A percentile compares a stretch with the other conserved stretches of the same genome.
These are phyloP conservation scores for Agelastica alni DNA, from an alignment of 2,888 invertebrate species.

Conservation along the genomic window DNA sequence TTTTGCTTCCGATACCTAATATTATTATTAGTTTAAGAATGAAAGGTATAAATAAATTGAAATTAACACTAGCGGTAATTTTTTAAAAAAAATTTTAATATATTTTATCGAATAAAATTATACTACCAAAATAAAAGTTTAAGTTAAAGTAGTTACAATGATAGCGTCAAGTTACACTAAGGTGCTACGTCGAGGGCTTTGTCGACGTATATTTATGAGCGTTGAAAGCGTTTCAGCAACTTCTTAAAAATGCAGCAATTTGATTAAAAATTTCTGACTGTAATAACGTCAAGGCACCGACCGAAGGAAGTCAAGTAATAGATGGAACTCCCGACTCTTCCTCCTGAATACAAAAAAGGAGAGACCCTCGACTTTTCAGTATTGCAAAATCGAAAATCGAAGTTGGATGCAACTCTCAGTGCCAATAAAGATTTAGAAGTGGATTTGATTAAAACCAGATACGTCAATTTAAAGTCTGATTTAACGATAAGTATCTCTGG, in stretches of 20 bases:
- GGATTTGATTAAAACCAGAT: constrained; percentile 50
- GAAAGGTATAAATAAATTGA: no score
- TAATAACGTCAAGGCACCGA: background rate
- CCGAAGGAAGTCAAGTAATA: constrained; percentile 6
- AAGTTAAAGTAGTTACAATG: no score
- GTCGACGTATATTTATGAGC: no score
- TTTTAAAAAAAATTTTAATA: no score
- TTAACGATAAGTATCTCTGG: constrained; percentile 49
- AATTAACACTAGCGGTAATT: no score
- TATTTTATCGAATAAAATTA: no score
- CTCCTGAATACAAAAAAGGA: constrained; percentile 19
- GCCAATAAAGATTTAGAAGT: constrained; percentile 28
- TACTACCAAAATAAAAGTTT: no score
- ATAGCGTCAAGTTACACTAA: no score
- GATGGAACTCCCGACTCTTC: constrained; percentile 9
- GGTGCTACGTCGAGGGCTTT: no score
- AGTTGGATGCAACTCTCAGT: constrained; percentile 9
- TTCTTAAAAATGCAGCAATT: background rate
- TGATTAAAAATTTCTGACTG: background rate
- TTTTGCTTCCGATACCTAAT: no score
- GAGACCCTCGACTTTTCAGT: constrained; percentile 8
- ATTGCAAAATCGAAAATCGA: constrained; percentile 15
- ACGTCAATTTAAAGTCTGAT: constrained; percentile 50
- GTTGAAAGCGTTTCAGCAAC: no score
- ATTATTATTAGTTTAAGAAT: no score